These are phyloP conservation scores for Symphodus melops DNA, from an alignment of 2,113 vertebrate species.

Conservation along the genomic window DNA sequence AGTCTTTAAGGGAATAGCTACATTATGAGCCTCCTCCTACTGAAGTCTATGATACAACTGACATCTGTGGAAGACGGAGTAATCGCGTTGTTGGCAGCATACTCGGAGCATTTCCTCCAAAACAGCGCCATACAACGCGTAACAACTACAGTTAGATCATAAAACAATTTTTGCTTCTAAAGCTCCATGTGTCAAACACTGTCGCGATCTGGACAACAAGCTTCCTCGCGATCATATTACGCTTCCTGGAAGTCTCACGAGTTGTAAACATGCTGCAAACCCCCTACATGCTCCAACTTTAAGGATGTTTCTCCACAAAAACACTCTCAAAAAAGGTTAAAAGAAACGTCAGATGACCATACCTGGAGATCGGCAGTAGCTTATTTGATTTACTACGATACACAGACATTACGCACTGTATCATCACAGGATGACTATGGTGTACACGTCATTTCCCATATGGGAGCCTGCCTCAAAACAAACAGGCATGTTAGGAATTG, in stretches of 20 bases:
- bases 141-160: not conserved
- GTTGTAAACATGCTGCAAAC: not conserved
- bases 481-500: not conserved
- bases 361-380: slow-evolving; percentile 22
- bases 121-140: not conserved
- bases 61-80: not conserved
- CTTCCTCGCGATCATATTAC: not conserved
- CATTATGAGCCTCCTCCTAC: accelerated
- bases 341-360: not conserved
- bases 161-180: not conserved
- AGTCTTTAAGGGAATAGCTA: not conserved
- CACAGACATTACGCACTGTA: not conserved
- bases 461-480: not conserved
- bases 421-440: slow-evolving; percentile 28
- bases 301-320: not conserved
- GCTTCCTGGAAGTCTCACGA: not conserved
- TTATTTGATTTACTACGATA: not conserved
- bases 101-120: not conserved
- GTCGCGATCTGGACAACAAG: not conserved
- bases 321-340: not conserved
- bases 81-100: not conserved
- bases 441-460: slow-evolving; percentile 39
- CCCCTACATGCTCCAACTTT: too few relatives aligned
- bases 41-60: not conserved
- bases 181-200: not conserved